phyloP scores from a whole-genome alignment of 2,797 vertebrate genomes.

The Coreius guichenoti region DNA sequence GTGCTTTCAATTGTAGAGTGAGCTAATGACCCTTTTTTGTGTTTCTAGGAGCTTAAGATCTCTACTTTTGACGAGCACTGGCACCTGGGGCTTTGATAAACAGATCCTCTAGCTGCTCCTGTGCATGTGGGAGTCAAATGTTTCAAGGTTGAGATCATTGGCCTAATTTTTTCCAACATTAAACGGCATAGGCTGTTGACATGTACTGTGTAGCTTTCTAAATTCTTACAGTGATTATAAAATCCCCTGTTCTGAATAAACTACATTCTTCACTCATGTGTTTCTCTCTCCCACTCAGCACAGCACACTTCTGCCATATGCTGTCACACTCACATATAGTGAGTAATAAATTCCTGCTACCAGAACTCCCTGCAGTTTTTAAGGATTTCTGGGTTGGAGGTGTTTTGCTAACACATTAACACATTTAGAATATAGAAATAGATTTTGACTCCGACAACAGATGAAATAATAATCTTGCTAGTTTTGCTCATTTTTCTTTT shows the following conservation, averaged over 20 bases:
- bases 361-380: constrained; percentile 12
- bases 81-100: constrained; percentile 46
- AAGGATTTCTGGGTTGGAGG: constrained; percentile 2
- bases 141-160: constrained; percentile 60
- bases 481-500: not conserved
- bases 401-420: constrained; percentile 29
- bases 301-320: constrained; percentile 53
- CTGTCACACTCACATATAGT: constrained; percentile 29
- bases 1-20: constrained; percentile 31
- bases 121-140: constrained; percentile 55
- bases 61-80: constrained; percentile 38
- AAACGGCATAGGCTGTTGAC: constrained; percentile 50
- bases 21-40: constrained; percentile 58
- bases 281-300: constrained; percentile 35
- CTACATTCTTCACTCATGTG: constrained; percentile 22
- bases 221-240: constrained; percentile 50
- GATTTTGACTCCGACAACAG: not conserved
- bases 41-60: constrained; percentile 45
- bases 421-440: constrained; percentile 17
- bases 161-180: constrained; percentile 45
- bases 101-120: constrained; percentile 36
- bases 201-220: constrained; percentile 40
- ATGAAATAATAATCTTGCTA: not conserved
- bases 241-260: constrained; percentile 56
- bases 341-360: not conserved